A percentile compares a stretch with the other conserved stretches of the same genome.
phyloP scores from a whole-genome alignment of 2,797 vertebrate species.

The Serranus cabrilla region DNA sequence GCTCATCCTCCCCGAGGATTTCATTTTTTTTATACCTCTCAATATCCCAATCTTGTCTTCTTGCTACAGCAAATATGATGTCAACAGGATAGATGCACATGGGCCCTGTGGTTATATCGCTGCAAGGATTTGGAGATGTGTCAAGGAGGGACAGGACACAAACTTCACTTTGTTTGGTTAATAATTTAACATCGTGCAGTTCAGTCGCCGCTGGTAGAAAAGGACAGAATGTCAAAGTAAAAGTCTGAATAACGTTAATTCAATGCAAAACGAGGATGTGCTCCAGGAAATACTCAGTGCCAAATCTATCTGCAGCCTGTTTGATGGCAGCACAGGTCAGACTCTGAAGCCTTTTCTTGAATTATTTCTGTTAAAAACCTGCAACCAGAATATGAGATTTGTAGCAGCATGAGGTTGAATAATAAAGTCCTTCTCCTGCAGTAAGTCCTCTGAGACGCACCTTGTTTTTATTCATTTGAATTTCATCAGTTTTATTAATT shows the following conservation, averaged over 20 bases:
- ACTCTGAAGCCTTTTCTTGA: conserved; percentile 1
- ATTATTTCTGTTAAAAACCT: conserved; percentile 9
- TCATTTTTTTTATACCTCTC: conserved; percentile 6
- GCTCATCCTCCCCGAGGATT: conserved; percentile 37
- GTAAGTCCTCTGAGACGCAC: too few species aligned
- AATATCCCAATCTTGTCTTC: conserved; percentile 22
- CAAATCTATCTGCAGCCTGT: neutral
- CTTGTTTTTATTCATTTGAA: too few species aligned
- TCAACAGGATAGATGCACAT: conserved; percentile 23
- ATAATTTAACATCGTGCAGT: conserved; percentile 17
- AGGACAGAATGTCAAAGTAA: conserved; percentile 13
- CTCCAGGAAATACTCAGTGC: neutral
- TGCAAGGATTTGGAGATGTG: conserved; percentile 29
- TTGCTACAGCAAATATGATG: conserved; percentile 39
- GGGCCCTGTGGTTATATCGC: neutral
- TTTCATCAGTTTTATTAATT: too few species aligned
- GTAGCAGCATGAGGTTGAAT: neutral
- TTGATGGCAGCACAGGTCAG: neutral
- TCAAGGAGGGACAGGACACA: conserved; percentile 13
- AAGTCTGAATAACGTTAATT: conserved; percentile 30
- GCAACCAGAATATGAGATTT: conserved; percentile 7
- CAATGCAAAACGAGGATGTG: conserved; percentile 18
- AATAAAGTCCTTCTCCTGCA: too few species aligned
- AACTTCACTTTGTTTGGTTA: conserved; percentile 23
- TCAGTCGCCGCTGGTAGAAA: conserved; percentile 8